These are phyloP conservation scores for Parapristionchus giblindavisi DNA, from an alignment of 2,888 invertebrate species.

Conservation along the genomic window DNA sequence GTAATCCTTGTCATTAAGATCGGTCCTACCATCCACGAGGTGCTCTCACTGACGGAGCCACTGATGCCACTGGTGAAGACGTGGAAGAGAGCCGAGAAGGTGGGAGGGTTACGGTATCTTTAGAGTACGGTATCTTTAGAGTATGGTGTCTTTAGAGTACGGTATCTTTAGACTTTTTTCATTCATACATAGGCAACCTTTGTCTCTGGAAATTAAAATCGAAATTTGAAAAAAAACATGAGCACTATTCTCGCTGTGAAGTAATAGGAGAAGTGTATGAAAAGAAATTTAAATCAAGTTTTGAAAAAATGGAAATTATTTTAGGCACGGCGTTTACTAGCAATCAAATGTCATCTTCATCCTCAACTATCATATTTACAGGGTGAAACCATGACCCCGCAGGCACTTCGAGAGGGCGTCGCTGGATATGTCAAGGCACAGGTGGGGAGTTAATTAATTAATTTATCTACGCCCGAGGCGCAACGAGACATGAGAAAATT, in stretches of 20 bases:
- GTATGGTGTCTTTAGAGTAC: not conserved
- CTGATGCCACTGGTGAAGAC: slow-evolving; percentile 24
- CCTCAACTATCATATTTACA: slow-evolving; percentile 3
- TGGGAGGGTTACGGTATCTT: slow-evolving; percentile 1
- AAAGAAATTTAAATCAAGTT: no score
- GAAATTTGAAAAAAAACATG: no score
- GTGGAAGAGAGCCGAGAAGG: slow-evolving; percentile 36
- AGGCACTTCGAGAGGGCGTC: slow-evolving; percentile 40
- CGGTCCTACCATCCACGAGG: slow-evolving; percentile 34
- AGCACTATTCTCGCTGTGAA: no score
- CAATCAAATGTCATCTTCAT: not conserved
- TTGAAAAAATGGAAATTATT: no score
- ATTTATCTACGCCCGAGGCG: no score
- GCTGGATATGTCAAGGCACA: slow-evolving; percentile 55
- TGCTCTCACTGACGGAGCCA: slow-evolving; percentile 36
- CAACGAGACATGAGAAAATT: no score
- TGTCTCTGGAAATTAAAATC: no score
- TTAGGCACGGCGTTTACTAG: no score
- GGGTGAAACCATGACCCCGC: slow-evolving; percentile 30
- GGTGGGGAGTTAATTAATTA: slow-evolving; percentile 39
- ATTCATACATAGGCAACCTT: not conserved
- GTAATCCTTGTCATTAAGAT: not conserved
- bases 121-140: not conserved
- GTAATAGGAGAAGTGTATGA: no score
- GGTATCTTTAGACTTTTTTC: not conserved